phyloP scores from a whole-genome alignment of 1,140 invertebrate species.

The Cydia splendana region DNA sequence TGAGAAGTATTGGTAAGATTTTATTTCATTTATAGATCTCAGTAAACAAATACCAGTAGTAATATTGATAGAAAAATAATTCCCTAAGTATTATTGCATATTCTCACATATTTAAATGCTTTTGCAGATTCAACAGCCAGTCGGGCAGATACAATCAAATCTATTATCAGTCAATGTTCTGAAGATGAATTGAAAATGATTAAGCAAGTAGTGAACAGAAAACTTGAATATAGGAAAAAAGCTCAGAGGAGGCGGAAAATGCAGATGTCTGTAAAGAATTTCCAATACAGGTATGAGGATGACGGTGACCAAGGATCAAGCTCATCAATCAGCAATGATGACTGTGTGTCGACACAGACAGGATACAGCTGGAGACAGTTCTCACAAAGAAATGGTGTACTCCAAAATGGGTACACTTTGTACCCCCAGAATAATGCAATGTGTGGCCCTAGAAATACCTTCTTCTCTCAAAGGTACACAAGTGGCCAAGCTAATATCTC shows the following conservation, averaged over 20 bases:
- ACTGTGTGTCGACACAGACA: conserved; percentile 52
- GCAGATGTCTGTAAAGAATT: conserved; percentile 49
- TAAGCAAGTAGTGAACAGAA: conserved; percentile 61
- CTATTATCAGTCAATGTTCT: conserved; percentile 57
- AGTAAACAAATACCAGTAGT: background rate
- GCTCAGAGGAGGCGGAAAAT: conserved; percentile 57
- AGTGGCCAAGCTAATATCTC: background rate
- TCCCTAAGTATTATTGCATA: conserved; percentile 14
- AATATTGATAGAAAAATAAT: conserved; percentile 7
- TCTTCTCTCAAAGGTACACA: conserved; percentile 8
- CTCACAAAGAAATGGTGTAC: background rate
- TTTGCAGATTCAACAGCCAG: conserved; percentile 62
- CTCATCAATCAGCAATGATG: conserved; percentile 66
- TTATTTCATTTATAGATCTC: conserved; percentile 24
- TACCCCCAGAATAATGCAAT: background rate
- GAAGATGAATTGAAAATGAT: conserved; percentile 59
- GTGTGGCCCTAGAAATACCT: conserved; percentile 15
- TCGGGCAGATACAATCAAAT: conserved; percentile 49
- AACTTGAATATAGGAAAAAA: conserved; percentile 50
- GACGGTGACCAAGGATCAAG: conserved; percentile 63
- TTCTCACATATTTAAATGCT: background rate
- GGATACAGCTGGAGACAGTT: conserved; percentile 22
- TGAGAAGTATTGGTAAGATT: conserved; percentile 60
- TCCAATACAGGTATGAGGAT: conserved; percentile 49
- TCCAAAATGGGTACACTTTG: background rate